A percentile compares a stretch with the other conserved stretches of the same genome.
Evolutionary conservation across 2,888 invertebrate genomes (phyloP).

Genomic region (Diaprepes abbreviatus): DNA sequence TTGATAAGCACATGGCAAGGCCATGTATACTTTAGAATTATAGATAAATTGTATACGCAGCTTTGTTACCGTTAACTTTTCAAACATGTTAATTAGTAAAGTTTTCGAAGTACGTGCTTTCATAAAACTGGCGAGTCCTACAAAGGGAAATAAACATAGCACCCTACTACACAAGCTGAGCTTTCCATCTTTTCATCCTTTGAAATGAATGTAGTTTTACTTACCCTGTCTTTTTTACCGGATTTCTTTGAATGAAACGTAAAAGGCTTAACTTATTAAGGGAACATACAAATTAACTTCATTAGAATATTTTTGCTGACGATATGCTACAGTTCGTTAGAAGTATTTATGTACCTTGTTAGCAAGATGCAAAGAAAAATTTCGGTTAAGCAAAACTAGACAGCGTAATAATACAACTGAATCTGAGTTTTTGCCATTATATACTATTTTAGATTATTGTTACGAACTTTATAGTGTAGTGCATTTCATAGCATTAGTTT

Average conservation of each 20-base stretch:
- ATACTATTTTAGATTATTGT: no score
- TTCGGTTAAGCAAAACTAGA: no score
- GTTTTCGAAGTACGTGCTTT: neutral
- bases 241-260: neutral
- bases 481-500: no score
- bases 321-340: neutral
- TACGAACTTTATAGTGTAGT: no score
- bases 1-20: no score
- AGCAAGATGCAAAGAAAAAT: no score
- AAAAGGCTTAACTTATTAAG: neutral
- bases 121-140: neutral
- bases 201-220: slow-evolving; percentile 1
- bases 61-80: neutral
- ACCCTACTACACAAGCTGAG: neutral
- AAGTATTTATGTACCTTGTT: no score
- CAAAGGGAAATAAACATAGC: neutral
- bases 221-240: neutral
- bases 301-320: neutral
- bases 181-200: neutral
- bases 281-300: neutral
- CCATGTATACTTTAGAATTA: neutral
- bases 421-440: no score
- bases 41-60: neutral
- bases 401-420: no score
- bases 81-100: slow-evolving; percentile 1